Evolutionary conservation across 2,888 invertebrate species (phyloP).

Genomic region (Synergus gifuensis): DNA sequence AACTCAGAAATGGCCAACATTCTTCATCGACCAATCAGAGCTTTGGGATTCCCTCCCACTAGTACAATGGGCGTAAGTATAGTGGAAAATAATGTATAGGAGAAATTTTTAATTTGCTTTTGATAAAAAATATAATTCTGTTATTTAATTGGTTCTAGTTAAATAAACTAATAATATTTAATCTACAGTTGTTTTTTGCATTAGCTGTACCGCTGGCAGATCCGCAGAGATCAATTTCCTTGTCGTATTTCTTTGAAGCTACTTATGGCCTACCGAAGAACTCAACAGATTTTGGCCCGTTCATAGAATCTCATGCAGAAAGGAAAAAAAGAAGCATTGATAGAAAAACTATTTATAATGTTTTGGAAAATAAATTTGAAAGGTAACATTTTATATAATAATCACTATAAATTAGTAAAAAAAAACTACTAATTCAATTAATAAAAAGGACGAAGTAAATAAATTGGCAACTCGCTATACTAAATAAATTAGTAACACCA

Average conservation of each 20-base stretch:
- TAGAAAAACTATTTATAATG: constrained; percentile 80
- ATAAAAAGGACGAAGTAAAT: too few species aligned
- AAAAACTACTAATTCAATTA: neutral
- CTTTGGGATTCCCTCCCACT: constrained; percentile 71
- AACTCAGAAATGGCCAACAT: constrained; percentile 72
- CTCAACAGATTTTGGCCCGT: constrained; percentile 65
- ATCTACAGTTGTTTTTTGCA: constrained; percentile 83
- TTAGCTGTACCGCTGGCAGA: constrained; percentile 85
- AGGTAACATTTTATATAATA: constrained; percentile 77
- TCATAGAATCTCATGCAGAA: constrained; percentile 40
- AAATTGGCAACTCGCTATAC: too few species aligned
- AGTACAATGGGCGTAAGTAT: constrained; percentile 74
- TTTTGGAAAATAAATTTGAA: constrained; percentile 80
- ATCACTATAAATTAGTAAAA: neutral
- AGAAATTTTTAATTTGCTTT: neutral
- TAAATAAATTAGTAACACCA: too few species aligned
- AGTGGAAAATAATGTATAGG: neutral
- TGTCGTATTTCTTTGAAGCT: constrained; percentile 87
- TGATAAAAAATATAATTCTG: too few species aligned
- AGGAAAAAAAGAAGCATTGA: constrained; percentile 79
- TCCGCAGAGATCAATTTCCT: constrained; percentile 84
- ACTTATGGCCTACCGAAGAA: constrained; percentile 83
- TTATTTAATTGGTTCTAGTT: neutral
- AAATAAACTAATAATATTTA: neutral
- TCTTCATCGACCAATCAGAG: constrained; percentile 73